Evolutionary conservation across 2,888 invertebrate genomes (phyloP).

Genomic region (Acanthacorydalis orientalis): DNA sequence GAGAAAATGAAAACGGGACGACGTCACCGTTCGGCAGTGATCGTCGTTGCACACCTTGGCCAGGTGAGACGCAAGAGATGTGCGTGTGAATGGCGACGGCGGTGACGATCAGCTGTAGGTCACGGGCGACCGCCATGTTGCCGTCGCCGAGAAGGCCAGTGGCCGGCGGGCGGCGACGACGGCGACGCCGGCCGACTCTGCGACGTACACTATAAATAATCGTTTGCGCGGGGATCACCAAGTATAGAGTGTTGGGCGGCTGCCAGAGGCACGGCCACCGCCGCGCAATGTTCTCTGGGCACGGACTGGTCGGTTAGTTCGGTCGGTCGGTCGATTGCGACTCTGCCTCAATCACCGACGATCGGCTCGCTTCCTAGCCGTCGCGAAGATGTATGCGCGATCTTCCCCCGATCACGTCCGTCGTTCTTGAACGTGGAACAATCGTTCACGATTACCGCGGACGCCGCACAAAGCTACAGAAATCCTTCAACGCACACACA

Average conservation of each 20-base stretch:
- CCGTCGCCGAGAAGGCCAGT: constrained; percentile 30
- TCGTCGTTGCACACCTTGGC: neutral
- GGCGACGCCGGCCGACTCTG: constrained; percentile 12
- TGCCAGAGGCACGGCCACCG: constrained; percentile 36
- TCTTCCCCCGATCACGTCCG: no score
- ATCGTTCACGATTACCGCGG: no score
- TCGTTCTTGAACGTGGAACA: no score
- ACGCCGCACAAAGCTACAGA: no score
- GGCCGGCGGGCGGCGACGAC: constrained; percentile 31
- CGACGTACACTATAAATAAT: constrained; percentile 52
- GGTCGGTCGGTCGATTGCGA: neutral
- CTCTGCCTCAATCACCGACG: no score
- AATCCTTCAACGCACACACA: no score
- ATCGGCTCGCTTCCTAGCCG: no score
- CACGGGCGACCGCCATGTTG: constrained; percentile 29
- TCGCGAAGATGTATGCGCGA: no score
- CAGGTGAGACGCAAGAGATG: neutral
- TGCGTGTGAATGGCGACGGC: constrained; percentile 4
- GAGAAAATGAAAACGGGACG: no score
- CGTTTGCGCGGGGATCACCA: constrained; percentile 55
- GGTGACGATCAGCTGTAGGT: constrained; percentile 22
- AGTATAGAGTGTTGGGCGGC: constrained; percentile 71
- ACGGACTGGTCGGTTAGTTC: neutral
- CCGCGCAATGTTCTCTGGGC: neutral
- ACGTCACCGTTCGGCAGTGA: no score